Evolutionary conservation across 2,888 invertebrate genomes (phyloP).

Genomic region (Chironomus riparius): DNA sequence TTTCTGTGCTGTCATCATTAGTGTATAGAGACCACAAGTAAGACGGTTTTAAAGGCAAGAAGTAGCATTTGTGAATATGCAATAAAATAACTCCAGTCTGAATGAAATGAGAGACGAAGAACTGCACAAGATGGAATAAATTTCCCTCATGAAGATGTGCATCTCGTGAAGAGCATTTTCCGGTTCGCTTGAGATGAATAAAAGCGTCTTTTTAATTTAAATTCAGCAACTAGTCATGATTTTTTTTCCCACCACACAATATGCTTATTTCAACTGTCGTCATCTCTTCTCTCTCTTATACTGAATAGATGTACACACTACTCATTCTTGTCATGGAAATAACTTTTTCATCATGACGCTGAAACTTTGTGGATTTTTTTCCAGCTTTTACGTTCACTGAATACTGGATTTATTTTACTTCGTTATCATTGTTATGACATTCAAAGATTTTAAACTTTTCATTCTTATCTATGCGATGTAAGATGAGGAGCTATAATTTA

Average conservation of each 20-base stretch:
- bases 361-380: too few relatives aligned
- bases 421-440: too few relatives aligned
- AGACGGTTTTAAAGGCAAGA: not conserved
- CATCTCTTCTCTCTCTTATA: not conserved
- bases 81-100: not conserved
- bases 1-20: not conserved
- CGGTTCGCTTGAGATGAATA: constrained; percentile 8
- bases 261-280: not conserved
- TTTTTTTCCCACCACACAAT: not conserved
- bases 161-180: constrained; percentile 16
- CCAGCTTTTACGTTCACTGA: too few relatives aligned
- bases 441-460: too few relatives aligned
- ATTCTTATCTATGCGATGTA: too few relatives aligned
- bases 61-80: not conserved
- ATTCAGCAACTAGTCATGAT: constrained; percentile 1
- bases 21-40: not conserved
- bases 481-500: too few relatives aligned
- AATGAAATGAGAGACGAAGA: not conserved
- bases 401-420: too few relatives aligned
- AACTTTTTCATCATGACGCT: too few relatives aligned
- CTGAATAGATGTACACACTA: not conserved
- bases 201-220: constrained; percentile 12
- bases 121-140: not conserved
- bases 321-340: too few relatives aligned
- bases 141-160: constrained; percentile 3